Evolutionary conservation across 1,140 invertebrate species (phyloP).

Genomic region (Pseudoatta argentina): DNA sequence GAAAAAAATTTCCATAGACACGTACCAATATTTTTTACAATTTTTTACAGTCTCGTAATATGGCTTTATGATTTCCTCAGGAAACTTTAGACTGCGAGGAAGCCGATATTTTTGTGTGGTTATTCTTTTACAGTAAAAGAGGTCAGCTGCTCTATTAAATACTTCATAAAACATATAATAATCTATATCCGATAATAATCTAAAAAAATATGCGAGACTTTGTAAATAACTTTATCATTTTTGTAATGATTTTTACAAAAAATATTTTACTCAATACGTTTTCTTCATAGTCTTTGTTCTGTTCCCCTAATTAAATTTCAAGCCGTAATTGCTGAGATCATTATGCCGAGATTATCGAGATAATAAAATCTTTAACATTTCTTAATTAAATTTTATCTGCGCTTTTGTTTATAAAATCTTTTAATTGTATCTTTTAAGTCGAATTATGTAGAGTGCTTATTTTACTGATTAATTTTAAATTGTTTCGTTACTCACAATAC

Average conservation of each 20-base stretch:
- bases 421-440: not conserved
- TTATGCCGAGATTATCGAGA: not conserved
- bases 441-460: not conserved
- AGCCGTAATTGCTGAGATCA: not conserved
- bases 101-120: slow-evolving; percentile 1
- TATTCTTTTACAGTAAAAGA: not conserved
- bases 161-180: not conserved
- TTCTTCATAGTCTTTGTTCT: not conserved
- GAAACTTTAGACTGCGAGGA: not conserved
- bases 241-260: not conserved
- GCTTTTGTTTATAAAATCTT: not conserved
- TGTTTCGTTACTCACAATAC: no score
- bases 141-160: slow-evolving; percentile 22
- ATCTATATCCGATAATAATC: not conserved
- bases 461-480: not conserved
- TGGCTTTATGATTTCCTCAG: not conserved
- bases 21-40: not conserved
- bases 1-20: not conserved
- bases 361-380: not conserved
- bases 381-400: not conserved
- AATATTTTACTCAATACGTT: not conserved
- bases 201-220: not conserved
- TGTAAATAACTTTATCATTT: not conserved
- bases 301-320: not conserved
- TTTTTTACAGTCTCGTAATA: not conserved